Conservation (phyloP, 2,888 invertebrate genomes). For the Agrotis clavis region DNA sequence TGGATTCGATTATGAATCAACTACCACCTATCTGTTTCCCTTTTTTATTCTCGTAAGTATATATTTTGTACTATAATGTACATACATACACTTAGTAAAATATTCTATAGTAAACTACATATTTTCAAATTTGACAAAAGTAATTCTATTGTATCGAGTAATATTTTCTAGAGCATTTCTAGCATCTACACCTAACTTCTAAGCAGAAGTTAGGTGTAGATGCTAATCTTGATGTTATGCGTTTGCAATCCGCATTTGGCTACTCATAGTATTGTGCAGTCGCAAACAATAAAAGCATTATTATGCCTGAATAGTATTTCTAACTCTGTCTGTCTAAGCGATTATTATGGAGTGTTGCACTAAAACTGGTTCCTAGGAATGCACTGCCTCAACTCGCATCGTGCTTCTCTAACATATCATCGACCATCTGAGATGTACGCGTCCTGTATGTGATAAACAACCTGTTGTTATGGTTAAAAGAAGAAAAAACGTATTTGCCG, state of each 20-base stretch:
- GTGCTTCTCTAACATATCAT: conserved; percentile 69
- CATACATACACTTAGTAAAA: too few species aligned
- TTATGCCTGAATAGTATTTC: conserved; percentile 44
- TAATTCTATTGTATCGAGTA: too few species aligned
- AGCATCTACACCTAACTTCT: too few species aligned
- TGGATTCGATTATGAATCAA: too few species aligned
- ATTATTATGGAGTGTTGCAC: conserved; percentile 63
- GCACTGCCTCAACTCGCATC: conserved; percentile 71
- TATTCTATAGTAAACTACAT: too few species aligned
- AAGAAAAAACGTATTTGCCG: conserved; percentile 6
- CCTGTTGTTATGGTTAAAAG: conserved; percentile 64
- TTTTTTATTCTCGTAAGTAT: too few species aligned
- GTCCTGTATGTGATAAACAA: conserved; percentile 68
- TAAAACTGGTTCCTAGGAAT: conserved; percentile 86
- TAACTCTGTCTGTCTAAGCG: conserved; percentile 52
- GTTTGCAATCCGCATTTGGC: conserved; percentile 8
- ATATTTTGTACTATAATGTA: too few species aligned
- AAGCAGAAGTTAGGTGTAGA: too few species aligned
- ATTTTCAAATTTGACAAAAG: too few species aligned
- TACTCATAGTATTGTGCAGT: conserved; percentile 19
- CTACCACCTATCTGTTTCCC: too few species aligned
- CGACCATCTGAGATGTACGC: conserved; percentile 69
- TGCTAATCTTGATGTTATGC: not conserved
- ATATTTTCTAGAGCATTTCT: too few species aligned
- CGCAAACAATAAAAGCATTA: conserved; percentile 46